Base-by-base conservation (phyloP, 2,888 invertebrate species). In the Chymomyza procnemis region DNA sequence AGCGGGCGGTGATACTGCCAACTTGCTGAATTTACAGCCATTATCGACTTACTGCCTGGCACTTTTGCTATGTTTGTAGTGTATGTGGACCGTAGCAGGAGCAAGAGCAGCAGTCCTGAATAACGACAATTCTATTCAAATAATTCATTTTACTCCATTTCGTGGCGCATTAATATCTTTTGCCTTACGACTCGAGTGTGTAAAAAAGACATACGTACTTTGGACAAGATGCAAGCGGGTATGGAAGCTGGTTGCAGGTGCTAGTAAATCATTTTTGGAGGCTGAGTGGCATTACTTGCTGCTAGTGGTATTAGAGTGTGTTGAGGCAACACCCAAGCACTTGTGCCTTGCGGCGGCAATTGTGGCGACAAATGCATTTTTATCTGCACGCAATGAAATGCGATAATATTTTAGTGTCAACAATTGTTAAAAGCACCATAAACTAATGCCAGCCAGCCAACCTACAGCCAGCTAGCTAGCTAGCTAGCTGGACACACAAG, bases 391-490 rank as follows among this genome's bases (percentile, higher is more conserved):
- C 87, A 88, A 84, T 85, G 85, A 87, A 88, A 86, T 87, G 87
- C 81, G 84, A 89, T 88, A 87, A 89, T 88, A 88, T 88, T 89
- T 88, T 82, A 88, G 83, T 88, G 89, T 88, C 89, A 89, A 89
- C 85, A 89, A 88, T 87, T 89, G 88, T 88, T 88, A 88, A 86
- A 89, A 89, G 85, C 79, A 81, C 82, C 81, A 88, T 88, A 87
- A 89, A 89, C 83, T 88, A 85, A 86, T 82, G 80, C 81, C 75
- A 71, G 71, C 66, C 70, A 66, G 67, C 74, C 69, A 60, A 64
- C 73, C 59, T 47, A 34, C 48, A 58, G 64, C 60, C 16, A 22
- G 61, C 67, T 68, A 64, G 30, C 22, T n/a, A 50, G 26, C 61
- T n/a, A 30, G 50, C 47, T 47, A 16, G 16, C 47, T 50, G 50